Conservation (phyloP, 2,113 vertebrate genomes). For the Dascyllus trimaculatus region DNA sequence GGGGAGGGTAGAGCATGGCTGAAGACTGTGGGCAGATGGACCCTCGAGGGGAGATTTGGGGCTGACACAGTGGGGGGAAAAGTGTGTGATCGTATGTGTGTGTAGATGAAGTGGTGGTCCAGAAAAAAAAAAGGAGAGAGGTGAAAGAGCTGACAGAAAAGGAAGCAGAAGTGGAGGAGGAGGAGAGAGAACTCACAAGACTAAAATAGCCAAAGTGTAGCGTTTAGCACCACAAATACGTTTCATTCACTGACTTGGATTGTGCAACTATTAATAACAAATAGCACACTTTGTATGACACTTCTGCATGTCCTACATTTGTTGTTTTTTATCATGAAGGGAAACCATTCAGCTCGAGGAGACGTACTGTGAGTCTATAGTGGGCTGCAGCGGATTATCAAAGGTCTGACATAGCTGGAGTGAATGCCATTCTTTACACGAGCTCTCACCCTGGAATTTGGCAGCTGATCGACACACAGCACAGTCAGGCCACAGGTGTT, state of each 20-base stretch:
- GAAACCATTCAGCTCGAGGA: too few species aligned
- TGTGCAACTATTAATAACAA: conserved; percentile 42
- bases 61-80: conserved; percentile 49
- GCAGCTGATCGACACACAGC: conserved; percentile 57
- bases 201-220: neutral
- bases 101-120: conserved; percentile 36
- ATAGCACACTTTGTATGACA: conserved; percentile 33
- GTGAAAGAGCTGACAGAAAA: conserved; percentile 1
- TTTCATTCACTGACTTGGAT: conserved; percentile 2
- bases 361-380: neutral
- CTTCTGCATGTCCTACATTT: conserved; percentile 36
- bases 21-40: conserved; percentile 76
- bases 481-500: conserved; percentile 50
- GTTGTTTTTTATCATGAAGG: too few species aligned
- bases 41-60: conserved; percentile 58
- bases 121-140: conserved; percentile 24
- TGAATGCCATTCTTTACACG: conserved; percentile 45
- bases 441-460: conserved; percentile 41
- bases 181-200: neutral
- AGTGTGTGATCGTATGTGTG: conserved; percentile 14
- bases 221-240: neutral
- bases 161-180: neutral
- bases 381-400: conserved; percentile 24
- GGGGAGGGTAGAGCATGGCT: conserved; percentile 47
- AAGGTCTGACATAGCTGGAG: conserved; percentile 52